Evolutionary conservation across 2,113 vertebrate genomes (phyloP), one percentile per base, ranked within the genome.

Genomic region (Taurulus bubalis): DNA sequence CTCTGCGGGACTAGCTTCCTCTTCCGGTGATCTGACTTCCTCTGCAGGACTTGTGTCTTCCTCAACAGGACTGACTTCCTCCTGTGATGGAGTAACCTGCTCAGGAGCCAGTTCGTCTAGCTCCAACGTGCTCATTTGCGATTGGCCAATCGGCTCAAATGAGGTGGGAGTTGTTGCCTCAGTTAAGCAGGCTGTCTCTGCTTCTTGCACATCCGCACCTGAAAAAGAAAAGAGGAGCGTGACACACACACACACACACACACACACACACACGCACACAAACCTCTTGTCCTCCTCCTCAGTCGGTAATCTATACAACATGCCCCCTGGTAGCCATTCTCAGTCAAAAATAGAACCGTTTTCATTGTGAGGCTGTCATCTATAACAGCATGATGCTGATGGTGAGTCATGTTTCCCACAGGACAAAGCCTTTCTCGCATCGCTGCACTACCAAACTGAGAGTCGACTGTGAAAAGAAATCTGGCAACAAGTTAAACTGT

Each of bases 41-140:
- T 64, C 83, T 20, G 62, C 64, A 5, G 80, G 68, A 58, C 71
- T 68, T 1, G 47, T 78, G 32, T 80, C 90, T 64, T 72, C 65
- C 53, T 69, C 79, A 15, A 49, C 26, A 40, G 38, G 63, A 63
- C 79, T 51, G 55, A 71, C 69, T 36, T 88, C 90, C 73, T 85
- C 79, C 9, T 42, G 55, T 6, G 40, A 55, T 24, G 79, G 67
- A 4, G 60, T 16, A 1, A 53, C 89, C 9, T 77, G 88, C 47
- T 71, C 81, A 0, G 49, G 42, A 30, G 75, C 72, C 0, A 90
- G 71, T 71, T 95, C 93, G 56, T 94, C 95, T 60, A 94, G 84
- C 91, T 91, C 90, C 68, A 93, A 87, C 58, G 92, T 90, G 86
- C 94, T 95, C 71, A 80, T 89, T 15, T 92, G 88, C 1, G 90